These are phyloP conservation scores for Erythrocebus patas DNA, from an alignment of 2,113 vertebrate genomes.

Conservation along the genomic window DNA sequence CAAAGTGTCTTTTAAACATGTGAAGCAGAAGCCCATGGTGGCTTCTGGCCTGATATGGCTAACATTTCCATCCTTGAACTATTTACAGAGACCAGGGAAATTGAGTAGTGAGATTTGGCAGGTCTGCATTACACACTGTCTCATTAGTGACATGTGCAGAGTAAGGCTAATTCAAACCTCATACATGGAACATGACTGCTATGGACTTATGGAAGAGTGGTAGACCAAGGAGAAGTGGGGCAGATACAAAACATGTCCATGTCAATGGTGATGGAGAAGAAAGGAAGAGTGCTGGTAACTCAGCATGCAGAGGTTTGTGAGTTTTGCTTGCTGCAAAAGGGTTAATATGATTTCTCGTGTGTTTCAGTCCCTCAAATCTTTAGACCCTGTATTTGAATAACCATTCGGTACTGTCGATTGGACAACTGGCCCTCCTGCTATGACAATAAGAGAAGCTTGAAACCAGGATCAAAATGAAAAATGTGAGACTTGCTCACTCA, in stretches of 20 bases:
- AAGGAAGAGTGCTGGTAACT: not conserved
- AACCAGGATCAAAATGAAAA: not conserved
- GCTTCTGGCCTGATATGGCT: not conserved
- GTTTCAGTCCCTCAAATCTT: not conserved
- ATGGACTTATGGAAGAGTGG: not conserved
- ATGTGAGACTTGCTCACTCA: not conserved
- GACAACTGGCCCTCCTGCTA: not conserved
- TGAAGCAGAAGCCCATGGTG: not conserved
- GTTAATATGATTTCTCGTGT: not conserved
- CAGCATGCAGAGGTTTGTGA: not conserved
- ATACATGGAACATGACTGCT: no score
- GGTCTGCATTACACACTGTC: not conserved
- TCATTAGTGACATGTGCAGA: accelerated
- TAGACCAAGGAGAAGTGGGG: not conserved
- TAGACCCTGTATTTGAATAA: not conserved
- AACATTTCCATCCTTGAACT: not conserved
- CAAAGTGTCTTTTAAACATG: not conserved
- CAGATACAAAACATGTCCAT: not conserved
- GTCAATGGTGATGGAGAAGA: not conserved
- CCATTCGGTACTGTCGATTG: not conserved
- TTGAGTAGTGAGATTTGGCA: not conserved
- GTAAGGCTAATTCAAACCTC: not conserved
- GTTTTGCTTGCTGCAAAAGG: not conserved
- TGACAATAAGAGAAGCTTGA: not conserved
- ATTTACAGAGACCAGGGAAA: not conserved